Base-by-base conservation (phyloP, 1,140 invertebrate species). In the Cyclargus thomasi region DNA sequence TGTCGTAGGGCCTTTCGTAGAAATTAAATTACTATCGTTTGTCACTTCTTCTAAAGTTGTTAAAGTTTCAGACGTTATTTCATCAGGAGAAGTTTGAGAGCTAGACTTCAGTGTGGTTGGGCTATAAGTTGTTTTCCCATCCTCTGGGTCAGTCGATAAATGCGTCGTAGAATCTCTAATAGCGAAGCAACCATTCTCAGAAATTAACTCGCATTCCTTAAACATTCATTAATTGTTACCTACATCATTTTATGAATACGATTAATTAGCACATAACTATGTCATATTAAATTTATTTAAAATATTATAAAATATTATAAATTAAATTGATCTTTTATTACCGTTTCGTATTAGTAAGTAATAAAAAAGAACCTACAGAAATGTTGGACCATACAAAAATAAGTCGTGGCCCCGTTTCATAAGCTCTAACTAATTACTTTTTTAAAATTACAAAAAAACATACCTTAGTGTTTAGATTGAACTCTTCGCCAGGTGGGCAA, bases 401-500 rank as follows among this genome's bases (percentile, higher is more conserved):
- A n/a, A n/a, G n/a, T n/a, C n/a, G n/a, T n/a, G n/a, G n/a, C n/a
- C n/a, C n/a, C n/a, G n/a, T n/a, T n/a, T n/a, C n/a, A n/a, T n/a
- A n/a, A n/a, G n/a, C n/a, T n/a, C n/a, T n/a, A n/a, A n/a, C n/a
- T n/a, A n/a, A n/a, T n/a, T n/a, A n/a, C n/a, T 8, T 35, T 23
- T 23, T 23, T 23, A 63, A 29, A 2, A 23, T 53, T 23, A 6
- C 6, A 23, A 53, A 53, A 53, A 11, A 62, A 70, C 73, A 77
- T 62, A 83, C 81, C 35, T 62, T 39, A 1, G 29, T 2, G 0
- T 17, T 57, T 5, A 72, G 70, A 67, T 83, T 72, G 23, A 77
- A 81, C 64, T 80, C 78, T 14, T 69, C 70, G 6, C 77, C 80
- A 17, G 62, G 20, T 0, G 67, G 53, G 53, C 80, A 82, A n/a